Evolutionary conservation across 2,888 invertebrate genomes (phyloP).

Genomic region (Temnothorax ravouxi): DNA sequence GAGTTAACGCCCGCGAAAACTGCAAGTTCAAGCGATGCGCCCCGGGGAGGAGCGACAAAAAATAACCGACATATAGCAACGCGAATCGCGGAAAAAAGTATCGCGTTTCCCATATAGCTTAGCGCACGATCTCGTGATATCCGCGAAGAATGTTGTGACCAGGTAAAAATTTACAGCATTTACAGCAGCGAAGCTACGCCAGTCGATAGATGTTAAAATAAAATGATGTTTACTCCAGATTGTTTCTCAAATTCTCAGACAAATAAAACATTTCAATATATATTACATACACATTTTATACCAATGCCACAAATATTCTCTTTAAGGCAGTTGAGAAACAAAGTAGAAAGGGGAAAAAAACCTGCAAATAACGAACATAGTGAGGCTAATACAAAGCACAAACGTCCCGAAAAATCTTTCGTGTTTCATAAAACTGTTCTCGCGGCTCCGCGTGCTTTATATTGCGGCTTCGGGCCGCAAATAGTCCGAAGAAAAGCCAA

Average conservation of each 20-base stretch:
- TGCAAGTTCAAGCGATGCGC: conserved; percentile 63
- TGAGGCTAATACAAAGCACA: conserved; percentile 26
- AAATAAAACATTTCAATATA: background rate
- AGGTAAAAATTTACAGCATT: background rate
- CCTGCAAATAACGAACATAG: conserved; percentile 2
- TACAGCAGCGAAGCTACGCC: background rate
- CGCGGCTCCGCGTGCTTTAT: conserved; percentile 36
- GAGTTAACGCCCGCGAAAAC: conserved; percentile 73
- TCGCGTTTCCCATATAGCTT: background rate
- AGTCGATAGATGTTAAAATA: background rate
- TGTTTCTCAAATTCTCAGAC: background rate
- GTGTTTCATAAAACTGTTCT: conserved; percentile 54
- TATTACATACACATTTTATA: background rate
- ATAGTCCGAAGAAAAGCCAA: conserved; percentile 56
- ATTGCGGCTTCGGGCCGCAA: conserved; percentile 36
- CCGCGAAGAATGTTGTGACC: background rate
- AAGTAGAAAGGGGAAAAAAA: background rate
- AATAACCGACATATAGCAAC: conserved; percentile 47
- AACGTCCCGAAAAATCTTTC: conserved; percentile 38
- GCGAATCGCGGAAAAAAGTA: conserved; percentile 34
- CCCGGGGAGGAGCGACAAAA: conserved; percentile 41
- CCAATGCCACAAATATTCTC: background rate
- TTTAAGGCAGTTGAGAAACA: background rate
- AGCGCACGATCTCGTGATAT: background rate
- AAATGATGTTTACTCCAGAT: background rate